Evolutionary conservation across 2,888 invertebrate genomes (phyloP).

Genomic region (Chymomyza procnemis): DNA sequence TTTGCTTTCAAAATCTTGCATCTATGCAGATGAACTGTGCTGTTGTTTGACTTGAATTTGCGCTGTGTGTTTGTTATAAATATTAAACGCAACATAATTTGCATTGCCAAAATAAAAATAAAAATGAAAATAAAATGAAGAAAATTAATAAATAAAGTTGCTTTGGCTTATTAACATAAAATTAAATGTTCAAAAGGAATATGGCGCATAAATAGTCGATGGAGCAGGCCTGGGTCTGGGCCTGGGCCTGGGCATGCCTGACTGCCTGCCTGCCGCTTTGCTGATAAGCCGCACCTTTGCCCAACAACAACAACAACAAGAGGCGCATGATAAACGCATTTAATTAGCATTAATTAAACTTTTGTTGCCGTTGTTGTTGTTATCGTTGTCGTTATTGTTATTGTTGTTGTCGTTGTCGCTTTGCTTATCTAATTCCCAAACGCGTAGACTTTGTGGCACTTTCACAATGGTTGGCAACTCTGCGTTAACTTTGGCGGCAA

Average conservation of each 20-base stretch:
- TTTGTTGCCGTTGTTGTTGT: not conserved
- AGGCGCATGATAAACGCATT: slow-evolving; percentile 46
- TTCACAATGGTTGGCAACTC: not conserved
- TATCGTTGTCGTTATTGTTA: not conserved
- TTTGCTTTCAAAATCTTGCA: no score
- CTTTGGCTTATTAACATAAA: slow-evolving; percentile 42
- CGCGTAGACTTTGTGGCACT: slow-evolving; percentile 9
- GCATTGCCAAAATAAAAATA: not conserved
- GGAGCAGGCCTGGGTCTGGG: not conserved
- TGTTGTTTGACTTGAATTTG: not conserved
- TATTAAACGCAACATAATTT: slow-evolving; percentile 10
- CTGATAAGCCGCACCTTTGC: slow-evolving; percentile 38
- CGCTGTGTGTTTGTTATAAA: slow-evolving; percentile 30
- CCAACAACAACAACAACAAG: slow-evolving; percentile 1
- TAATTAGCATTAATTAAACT: slow-evolving; percentile 63
- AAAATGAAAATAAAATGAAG: not conserved
- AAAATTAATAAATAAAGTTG: not conserved
- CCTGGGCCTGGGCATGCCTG: no score
- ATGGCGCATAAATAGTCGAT: slow-evolving; percentile 25
- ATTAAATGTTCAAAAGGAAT: slow-evolving; percentile 43
- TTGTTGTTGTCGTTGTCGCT: slow-evolving; percentile 4
- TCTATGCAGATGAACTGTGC: no score
- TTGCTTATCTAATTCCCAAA: slow-evolving; percentile 32
- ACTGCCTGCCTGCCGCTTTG: slow-evolving; percentile 4
- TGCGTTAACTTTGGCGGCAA: not conserved